Evolutionary conservation across 2,888 invertebrate genomes (phyloP), one percentile per base, ranked within the genome.

Genomic region (Allygus modestus): DNA sequence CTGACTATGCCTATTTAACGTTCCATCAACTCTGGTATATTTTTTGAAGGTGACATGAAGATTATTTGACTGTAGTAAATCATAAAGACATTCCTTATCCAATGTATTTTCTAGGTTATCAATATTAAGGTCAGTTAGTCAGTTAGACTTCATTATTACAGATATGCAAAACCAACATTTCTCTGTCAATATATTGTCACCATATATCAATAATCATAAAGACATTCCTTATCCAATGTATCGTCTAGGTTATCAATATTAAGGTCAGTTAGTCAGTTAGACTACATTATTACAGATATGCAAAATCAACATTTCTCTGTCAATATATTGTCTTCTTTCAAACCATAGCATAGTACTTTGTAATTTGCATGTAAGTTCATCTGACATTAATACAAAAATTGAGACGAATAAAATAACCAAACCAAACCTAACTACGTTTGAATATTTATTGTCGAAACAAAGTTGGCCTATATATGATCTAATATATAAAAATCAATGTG

Each of bases 261-360:
- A 1, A 75, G 20, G 11, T 75, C 75, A 41, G 20, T 41, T 20
- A 75, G 75, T 28, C 75, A 75, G 43, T 43, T 75, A 11, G 75
- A 41, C n/a, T 75, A 75, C 28, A 41, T 75, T 20, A 41, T 75
- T n/a, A 41, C 75, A n/a, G 75, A 75, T 26, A 41, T 75, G 1
- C 15, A 33, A 26, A 41, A 43, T 20, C 9, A 17, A 2, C 11
- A 4, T 4, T 75, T 41, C 23, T 41, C 37, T 26, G 12, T 75
- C 0, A 43, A 75, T 0, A 20, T 75, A n/a, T 26, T 75, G 23
- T 43, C 75, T 71, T 7, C 33, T 71, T 20, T 71, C 73, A 17
- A 31, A 71, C 26, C 75, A 75, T 41, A 46, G 46, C n/a, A 41
- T 75, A 26, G 9, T 73, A 12, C 1, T 31, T 9, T 33, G 23